These are phyloP conservation scores for Blastobasis lacticolella DNA, from an alignment of 2,888 invertebrate genomes.

Conservation along the genomic window DNA sequence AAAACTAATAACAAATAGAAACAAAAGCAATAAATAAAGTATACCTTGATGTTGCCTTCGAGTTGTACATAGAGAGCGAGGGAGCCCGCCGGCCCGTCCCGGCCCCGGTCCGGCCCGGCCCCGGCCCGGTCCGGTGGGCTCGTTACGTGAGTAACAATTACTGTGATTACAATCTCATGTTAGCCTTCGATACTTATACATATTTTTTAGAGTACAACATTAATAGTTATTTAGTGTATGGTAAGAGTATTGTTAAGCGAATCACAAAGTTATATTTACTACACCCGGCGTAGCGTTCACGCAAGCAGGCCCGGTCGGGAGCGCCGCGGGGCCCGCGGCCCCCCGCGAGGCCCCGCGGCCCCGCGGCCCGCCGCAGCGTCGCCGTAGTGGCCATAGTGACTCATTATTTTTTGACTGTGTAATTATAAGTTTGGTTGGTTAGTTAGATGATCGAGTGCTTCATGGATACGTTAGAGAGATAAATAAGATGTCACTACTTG, in stretches of 20 bases:
- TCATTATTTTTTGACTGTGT: slow-evolving; percentile 66
- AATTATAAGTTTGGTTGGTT: slow-evolving; percentile 51
- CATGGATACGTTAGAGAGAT: slow-evolving; percentile 12
- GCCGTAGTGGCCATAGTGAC: slow-evolving; percentile 71
- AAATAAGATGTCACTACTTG: slow-evolving; percentile 24
- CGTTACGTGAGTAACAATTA: slow-evolving; percentile 71
- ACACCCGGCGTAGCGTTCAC: slow-evolving; percentile 59
- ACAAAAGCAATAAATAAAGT: slow-evolving; percentile 74
- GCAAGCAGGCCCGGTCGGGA: slow-evolving; percentile 17
- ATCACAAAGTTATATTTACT: slow-evolving; percentile 73
- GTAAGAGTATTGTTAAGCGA: slow-evolving; percentile 65
- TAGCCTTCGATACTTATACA: slow-evolving; percentile 75
- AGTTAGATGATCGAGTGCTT: slow-evolving; percentile 13
- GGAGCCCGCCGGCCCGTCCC: not conserved
- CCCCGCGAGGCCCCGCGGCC: not conserved
- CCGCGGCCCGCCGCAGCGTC: slow-evolving; percentile 23
- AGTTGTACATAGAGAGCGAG: slow-evolving; percentile 50
- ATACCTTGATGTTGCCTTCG: slow-evolving; percentile 73
- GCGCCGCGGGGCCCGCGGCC: slow-evolving; percentile 7
- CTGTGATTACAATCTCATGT: slow-evolving; percentile 73
- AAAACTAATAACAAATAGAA: slow-evolving; percentile 44
- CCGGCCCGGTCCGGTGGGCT: slow-evolving; percentile 39
- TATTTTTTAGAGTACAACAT: slow-evolving; percentile 75
- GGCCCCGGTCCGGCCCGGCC: not conserved
- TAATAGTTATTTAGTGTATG: slow-evolving; percentile 70